These are phyloP conservation scores for Osmerus eperlanus DNA, from an alignment of 2,113 vertebrate genomes.

Conservation along the genomic window DNA sequence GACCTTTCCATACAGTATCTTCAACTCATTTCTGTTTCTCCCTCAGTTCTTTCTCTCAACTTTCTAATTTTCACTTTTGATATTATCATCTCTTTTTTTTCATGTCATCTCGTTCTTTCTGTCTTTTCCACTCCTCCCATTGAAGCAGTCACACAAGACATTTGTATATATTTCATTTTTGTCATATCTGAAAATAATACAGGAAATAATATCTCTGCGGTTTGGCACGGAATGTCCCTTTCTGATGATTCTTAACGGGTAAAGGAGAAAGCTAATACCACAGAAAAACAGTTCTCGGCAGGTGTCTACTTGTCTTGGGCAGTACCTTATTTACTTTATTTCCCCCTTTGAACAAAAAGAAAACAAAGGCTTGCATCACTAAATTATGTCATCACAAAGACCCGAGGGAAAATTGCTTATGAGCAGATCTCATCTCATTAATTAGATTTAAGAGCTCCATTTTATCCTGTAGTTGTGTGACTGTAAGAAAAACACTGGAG, in stretches of 20 bases:
- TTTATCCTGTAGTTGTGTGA: background rate
- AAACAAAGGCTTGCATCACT: background rate
- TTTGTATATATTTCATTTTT: background rate
- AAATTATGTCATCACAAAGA: constrained; percentile 1
- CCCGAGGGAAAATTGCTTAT: background rate
- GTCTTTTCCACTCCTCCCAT: background rate
- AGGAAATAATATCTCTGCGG: background rate
- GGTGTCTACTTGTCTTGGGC: constrained; percentile 3
- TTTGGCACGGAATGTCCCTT: background rate
- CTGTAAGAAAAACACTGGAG: background rate
- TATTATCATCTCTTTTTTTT: no score
- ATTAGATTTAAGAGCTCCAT: constrained; percentile 1
- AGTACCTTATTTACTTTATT: background rate
- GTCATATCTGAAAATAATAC: background rate
- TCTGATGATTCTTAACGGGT: background rate
- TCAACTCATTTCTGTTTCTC: no score
- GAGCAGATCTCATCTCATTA: background rate
- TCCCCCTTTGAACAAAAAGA: background rate
- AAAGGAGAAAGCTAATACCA: constrained; percentile 2
- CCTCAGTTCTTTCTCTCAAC: background rate
- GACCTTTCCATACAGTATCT: no score
- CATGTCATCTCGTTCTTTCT: background rate
- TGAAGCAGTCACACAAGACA: background rate
- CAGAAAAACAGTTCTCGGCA: constrained; percentile 2
- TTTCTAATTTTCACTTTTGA: no score